Evolutionary conservation across 2,888 invertebrate species (phyloP).

Genomic region (Mesorhabditis belari): DNA sequence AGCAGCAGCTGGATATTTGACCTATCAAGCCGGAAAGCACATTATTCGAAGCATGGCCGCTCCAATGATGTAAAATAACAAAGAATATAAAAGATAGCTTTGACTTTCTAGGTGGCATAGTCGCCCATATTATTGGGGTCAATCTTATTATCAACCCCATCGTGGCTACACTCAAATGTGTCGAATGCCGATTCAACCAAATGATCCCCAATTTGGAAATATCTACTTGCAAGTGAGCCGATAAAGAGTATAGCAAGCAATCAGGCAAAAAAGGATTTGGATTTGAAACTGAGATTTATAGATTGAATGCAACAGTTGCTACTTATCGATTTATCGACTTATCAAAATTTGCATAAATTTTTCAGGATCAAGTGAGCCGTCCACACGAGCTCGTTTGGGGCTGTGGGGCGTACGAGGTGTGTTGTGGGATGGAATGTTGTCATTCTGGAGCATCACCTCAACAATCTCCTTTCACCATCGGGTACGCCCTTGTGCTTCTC

Average conservation of each 20-base stretch:
- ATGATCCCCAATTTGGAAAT: constrained; percentile 46
- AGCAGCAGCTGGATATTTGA: constrained; percentile 49
- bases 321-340: background rate
- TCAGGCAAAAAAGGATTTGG: too few species aligned
- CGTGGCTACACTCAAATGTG: constrained; percentile 42
- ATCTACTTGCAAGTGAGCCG: constrained; percentile 43
- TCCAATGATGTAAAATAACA: constrained; percentile 45
- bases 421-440: constrained; percentile 51
- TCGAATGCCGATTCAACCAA: constrained; percentile 47
- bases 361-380: constrained; percentile 37
- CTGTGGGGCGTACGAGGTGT: constrained; percentile 43
- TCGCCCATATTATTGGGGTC: constrained; percentile 48
- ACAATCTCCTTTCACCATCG: constrained; percentile 13
- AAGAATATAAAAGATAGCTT: background rate
- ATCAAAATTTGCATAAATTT: background rate
- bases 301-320: background rate
- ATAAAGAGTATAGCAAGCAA: too few species aligned
- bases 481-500: constrained; percentile 19
- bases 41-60: constrained; percentile 41
- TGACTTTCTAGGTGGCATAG: constrained; percentile 39
- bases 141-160: constrained; percentile 34
- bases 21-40: constrained; percentile 49
- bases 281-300: too few species aligned
- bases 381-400: constrained; percentile 52
- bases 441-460: constrained; percentile 13